A percentile compares a stretch with the other conserved stretches of the same genome.
Conservation (phyloP, 2,888 invertebrate genomes). For the Eilema griseolum region DNA sequence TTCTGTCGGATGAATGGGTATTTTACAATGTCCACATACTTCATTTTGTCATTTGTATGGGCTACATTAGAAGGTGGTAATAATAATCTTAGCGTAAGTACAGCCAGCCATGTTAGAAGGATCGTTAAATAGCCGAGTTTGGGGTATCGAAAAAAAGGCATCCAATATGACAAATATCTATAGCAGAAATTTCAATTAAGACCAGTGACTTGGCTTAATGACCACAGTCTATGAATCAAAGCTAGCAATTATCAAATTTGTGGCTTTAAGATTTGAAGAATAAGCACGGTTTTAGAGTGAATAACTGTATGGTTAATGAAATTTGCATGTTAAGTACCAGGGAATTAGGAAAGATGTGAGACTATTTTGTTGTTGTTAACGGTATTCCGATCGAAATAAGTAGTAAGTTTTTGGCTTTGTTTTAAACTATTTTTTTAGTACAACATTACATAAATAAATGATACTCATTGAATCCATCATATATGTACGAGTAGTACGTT, state of each 20-base stretch:
- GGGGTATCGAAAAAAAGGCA: neutral
- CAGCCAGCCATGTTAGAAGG: neutral
- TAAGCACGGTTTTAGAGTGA: too few species aligned
- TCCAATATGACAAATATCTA: neutral
- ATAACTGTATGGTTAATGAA: neutral
- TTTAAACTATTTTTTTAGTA: too few species aligned
- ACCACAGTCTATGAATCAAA: neutral
- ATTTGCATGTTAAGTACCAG: neutral
- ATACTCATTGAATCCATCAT: too few species aligned
- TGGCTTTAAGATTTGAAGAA: neutral
- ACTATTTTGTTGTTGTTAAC: neutral
- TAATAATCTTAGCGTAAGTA: neutral
- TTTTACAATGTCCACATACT: too few species aligned
- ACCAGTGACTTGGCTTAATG: neutral
- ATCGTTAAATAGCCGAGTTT: constrained; percentile 6
- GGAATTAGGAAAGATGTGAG: neutral
- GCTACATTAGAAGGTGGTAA: neutral
- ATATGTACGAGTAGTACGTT: too few species aligned
- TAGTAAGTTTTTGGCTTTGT: too few species aligned
- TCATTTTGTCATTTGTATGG: too few species aligned
- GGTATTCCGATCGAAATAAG: neutral
- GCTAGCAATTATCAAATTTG: neutral
- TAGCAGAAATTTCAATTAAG: constrained; percentile 8
- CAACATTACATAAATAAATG: too few species aligned
- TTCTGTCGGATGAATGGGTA: too few species aligned